Base-by-base conservation (phyloP, 2,797 vertebrate genomes). In the Muraenolepis orangiensis region DNA sequence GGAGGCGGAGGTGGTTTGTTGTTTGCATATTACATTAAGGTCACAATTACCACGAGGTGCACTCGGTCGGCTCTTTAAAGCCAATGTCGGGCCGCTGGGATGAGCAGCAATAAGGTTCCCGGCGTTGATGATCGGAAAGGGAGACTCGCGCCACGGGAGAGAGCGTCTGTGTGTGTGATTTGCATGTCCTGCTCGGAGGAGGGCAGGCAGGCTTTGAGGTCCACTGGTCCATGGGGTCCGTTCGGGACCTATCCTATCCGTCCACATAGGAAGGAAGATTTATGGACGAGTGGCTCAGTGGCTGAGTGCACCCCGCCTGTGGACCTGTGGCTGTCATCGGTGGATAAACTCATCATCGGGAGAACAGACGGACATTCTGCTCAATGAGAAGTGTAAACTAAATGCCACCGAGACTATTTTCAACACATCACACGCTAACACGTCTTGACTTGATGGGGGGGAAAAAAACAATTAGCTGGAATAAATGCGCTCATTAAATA, bases 281-380 rank as follows among this genome's bases (percentile, higher is more conserved):
- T 80, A 78, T 68, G 34, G 38, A 67, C 72, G 57, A 13, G 71
- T 81, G 81, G 85, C 79, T 86, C 78, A 80, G 28, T 66, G 66
- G 73, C 74, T 34, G 32, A 34, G 32, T 34, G 46, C 46, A n/a
- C n/a, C n/a, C n/a, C n/a, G n/a, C n/a, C n/a, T n/a, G n/a, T n/a
- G n/a, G n/a, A n/a, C n/a, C n/a, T n/a, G n/a, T n/a, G n/a, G n/a
- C n/a, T 57, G 46, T 57, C 46, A n/a, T 57, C 46, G 12, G 18
- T n/a, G 46, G 46, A 57, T n/a, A 20, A 57, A n/a, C 18, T 57
- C 46, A 57, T 57, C n/a, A 8, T 57, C 5, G 7, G 46, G 8
- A 7, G n/a, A n/a, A n/a, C n/a, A n/a, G n/a, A n/a, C n/a, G 46
- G 18, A n/a, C 6, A 57, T 57, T 57, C 18, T 20, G 46, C 46